A percentile compares a stretch with the other conserved stretches of the same genome.
Conservation (phyloP, 2,888 invertebrate species). For the Sialis lutaria region DNA sequence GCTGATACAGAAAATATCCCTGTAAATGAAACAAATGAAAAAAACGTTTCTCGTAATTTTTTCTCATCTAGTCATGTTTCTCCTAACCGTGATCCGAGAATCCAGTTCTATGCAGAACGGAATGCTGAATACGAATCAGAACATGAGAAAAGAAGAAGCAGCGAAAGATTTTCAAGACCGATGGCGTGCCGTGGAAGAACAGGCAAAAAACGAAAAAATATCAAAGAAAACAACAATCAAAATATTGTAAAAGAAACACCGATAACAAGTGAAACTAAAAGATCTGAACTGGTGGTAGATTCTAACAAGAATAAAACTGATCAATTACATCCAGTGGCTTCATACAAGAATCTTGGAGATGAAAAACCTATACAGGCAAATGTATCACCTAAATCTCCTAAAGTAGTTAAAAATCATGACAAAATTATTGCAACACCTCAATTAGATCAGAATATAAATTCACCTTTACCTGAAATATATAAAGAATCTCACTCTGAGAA, state of each 20-base stretch:
- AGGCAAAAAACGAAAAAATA: conserved; percentile 18
- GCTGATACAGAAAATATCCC: not conserved
- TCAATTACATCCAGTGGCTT: not conserved
- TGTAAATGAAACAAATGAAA: not conserved
- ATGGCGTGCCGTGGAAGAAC: conserved; percentile 35
- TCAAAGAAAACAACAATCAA: conserved; percentile 8
- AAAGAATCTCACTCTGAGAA: not conserved
- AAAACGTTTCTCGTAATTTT: not conserved
- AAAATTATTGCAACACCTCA: no score
- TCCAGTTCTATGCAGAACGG: conserved; percentile 24
- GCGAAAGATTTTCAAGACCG: conserved; percentile 44
- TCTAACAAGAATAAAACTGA: not conserved
- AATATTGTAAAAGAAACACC: conserved; percentile 11
- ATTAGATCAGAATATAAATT: no score
- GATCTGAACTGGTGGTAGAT: conserved; percentile 1
- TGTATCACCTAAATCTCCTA: not conserved
- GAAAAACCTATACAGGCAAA: not conserved
- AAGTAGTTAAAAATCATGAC: not conserved
- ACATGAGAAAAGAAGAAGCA: conserved; percentile 41
- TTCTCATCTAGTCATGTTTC: conserved; percentile 25
- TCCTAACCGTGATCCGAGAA: conserved; percentile 17
- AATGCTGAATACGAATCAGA: conserved; percentile 28
- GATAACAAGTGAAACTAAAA: conserved; percentile 16
- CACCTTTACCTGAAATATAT: no score
- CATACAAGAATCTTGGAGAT: not conserved